phyloP scores from a whole-genome alignment of 2,888 invertebrate species.

The Standfussiana lucernea region DNA sequence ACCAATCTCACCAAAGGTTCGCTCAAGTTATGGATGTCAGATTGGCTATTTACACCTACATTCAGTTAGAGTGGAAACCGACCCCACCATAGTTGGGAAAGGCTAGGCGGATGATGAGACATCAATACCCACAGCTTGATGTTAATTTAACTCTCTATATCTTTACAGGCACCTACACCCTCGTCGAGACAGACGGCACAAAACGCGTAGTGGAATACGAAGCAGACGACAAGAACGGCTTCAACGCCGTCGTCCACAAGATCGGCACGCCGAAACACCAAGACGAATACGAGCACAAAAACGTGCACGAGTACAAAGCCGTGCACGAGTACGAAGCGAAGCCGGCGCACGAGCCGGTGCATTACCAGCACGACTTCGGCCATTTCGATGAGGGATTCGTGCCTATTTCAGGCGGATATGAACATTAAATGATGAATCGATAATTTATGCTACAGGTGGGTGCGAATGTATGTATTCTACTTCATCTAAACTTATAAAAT shows the following conservation, averaged over 20 bases:
- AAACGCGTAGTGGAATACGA: conserved; percentile 91
- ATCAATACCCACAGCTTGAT: background rate
- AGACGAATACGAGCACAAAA: conserved; percentile 70
- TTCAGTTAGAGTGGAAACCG: background rate
- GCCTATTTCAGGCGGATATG: conserved; percentile 78
- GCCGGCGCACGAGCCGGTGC: conserved; percentile 71
- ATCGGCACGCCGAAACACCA: conserved; percentile 86
- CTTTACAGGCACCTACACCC: conserved; percentile 88
- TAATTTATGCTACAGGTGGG: conserved; percentile 13
- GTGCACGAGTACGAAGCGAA: conserved; percentile 66
- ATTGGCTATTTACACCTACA: background rate
- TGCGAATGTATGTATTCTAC: conserved; percentile 30
- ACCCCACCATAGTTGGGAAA: background rate
- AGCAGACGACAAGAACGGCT: conserved; percentile 91
- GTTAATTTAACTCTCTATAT: background rate
- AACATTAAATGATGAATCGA: conserved; percentile 70
- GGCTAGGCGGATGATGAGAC: background rate
- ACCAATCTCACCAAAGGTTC: background rate
- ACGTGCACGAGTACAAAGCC: conserved; percentile 66
- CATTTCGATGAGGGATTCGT: conserved; percentile 82
- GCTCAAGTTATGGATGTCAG: background rate
- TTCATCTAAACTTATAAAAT: background rate
- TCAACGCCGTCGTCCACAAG: conserved; percentile 91
- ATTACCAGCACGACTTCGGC: conserved; percentile 78
- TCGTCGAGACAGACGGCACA: conserved; percentile 90